Evolutionary conservation across 2,888 invertebrate species (phyloP), one percentile per base, ranked within the genome.

Genomic region (Gnatocerus cornutus): DNA sequence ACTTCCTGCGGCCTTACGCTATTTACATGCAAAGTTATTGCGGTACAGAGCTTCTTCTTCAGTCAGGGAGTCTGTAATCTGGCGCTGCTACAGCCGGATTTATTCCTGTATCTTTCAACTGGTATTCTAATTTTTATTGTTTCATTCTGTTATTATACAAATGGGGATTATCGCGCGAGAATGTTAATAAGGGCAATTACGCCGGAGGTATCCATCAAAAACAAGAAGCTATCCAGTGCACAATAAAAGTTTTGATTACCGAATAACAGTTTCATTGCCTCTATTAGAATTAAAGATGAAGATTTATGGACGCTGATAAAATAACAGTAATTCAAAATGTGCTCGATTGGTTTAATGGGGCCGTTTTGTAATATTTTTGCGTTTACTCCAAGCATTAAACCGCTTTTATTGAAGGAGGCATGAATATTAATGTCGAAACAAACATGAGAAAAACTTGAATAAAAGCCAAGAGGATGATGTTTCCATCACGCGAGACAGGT

Each of bases 11-110:
- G 72, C 69, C 74, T 68, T 69, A 73, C 71, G 72, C 74, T 73
- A 78, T 78, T 78, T 78, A 74, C 75, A 78, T 77, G 74, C 74
- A 74, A 77, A 78, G 75, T 76, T 76, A 76, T 77, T 73, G 71
- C 71, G 71, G 74, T 72, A 72, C 71, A 69, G 73, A 76, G 71
- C 74, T 73, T 76, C 74, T 72, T 69, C 73, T 73, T 69, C 70
- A 62, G 53, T 16, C 39, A 10, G 63, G 37, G 33, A 62, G 70
- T 56, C 55, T 62, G 59, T 61, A 65, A 69, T 69, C 68, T 63
- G 68, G 53, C 33, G 69, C 62, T 59, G 52, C 55, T 68, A 39
- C 65, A 62, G 66, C 52, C 43, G 67, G 71, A 74, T 74, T 71
- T 72, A 71, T 70, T 56, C 59, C 64, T 53, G 27, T 69, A 71